Conservation (phyloP, 2,797 vertebrate genomes). For the Lepilemur septentrionalis region DNA sequence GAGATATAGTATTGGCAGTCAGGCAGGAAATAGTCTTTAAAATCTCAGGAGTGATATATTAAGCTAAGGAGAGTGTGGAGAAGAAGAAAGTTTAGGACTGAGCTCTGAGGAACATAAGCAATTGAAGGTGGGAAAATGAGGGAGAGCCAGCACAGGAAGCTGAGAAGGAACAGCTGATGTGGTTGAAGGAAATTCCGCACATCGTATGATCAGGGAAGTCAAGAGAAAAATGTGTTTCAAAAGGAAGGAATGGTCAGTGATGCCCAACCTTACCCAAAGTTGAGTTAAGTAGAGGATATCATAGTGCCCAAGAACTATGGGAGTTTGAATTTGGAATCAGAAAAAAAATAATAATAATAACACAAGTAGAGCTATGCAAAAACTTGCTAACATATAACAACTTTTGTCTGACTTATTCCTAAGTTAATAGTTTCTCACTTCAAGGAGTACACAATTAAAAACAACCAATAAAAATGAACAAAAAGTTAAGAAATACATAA, state of each 20-base stretch:
- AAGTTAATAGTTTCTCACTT: constrained; percentile 44
- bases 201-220: neutral
- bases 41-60: neutral
- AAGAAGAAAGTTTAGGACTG: neutral
- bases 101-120: neutral
- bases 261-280: neutral
- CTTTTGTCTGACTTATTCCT: constrained; percentile 52
- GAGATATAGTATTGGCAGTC: neutral
- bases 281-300: neutral
- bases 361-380: constrained; percentile 46
- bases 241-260: neutral
- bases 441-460: constrained; percentile 54
- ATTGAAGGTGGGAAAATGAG: neutral
- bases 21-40: neutral
- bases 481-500: constrained; percentile 16
- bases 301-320: neutral
- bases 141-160: neutral
- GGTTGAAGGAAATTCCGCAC: neutral
- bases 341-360: neutral
- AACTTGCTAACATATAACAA: constrained; percentile 16
- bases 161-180: neutral
- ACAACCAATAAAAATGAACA: constrained; percentile 58
- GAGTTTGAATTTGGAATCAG: neutral
- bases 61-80: neutral
- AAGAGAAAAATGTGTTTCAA: neutral